Percentiles rank a stretch among this genome's conserved stretches.
These are phyloP conservation scores for Gonioctena quinquepunctata DNA, from an alignment of 1,140 invertebrate genomes.

Conservation along the genomic window DNA sequence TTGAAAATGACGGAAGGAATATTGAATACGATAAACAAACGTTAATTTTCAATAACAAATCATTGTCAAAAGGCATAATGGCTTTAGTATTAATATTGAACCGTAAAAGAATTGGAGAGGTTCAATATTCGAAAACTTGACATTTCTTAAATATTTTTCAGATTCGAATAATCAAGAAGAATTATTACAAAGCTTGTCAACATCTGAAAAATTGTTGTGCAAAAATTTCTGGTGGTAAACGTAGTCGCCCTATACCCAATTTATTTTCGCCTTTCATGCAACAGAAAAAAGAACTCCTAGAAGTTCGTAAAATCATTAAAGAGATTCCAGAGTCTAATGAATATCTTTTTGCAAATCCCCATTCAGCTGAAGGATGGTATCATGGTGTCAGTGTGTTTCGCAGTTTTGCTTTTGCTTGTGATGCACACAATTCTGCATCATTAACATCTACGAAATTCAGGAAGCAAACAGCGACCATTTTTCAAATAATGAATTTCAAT, in stretches of 20 bases:
- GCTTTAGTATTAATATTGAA: neutral
- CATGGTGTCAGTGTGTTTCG: slow-evolving; percentile 5
- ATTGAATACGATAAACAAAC: no score
- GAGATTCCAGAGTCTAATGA: neutral
- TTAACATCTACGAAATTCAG: slow-evolving; percentile 29
- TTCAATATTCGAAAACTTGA: neutral
- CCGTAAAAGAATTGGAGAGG: slow-evolving; percentile 8
- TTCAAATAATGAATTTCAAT: slow-evolving; percentile 29
- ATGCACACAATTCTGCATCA: slow-evolving; percentile 1
- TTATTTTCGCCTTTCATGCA: no score
- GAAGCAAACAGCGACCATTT: slow-evolving; percentile 34
- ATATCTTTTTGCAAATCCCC: slow-evolving; percentile 13
- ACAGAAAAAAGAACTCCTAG: no score
- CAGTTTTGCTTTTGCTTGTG: slow-evolving; percentile 18
- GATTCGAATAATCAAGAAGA: no score
- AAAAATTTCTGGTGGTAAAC: no score
- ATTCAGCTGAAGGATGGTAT: neutral
- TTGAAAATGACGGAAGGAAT: no score
- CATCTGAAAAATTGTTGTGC: no score
- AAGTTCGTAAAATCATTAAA: neutral
- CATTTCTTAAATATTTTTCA: no score
- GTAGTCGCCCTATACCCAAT: no score
- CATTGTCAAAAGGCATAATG: slow-evolving; percentile 19
- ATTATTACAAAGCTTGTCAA: no score
- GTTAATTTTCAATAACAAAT: no score